A percentile compares a stretch with the other conserved stretches of the same genome.
phyloP scores from a whole-genome alignment of 92 coral and sea anemone genomes.

The Nematostella vectensis region DNA sequence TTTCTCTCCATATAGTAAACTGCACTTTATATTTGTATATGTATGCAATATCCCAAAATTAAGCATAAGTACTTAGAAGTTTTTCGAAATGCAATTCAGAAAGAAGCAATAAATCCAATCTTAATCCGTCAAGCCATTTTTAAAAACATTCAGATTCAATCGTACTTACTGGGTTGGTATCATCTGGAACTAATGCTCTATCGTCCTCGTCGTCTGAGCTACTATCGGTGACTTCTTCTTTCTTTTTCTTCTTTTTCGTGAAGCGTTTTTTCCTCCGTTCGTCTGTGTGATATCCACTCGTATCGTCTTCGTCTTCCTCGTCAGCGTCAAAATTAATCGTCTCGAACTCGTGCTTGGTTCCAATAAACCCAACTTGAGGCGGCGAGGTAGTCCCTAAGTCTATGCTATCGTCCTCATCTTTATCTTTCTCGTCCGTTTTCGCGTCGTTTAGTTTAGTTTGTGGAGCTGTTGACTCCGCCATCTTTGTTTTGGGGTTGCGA shows the following conservation, averaged over 20 bases:
- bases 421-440: conserved; percentile 25
- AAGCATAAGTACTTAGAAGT: too few relatives aligned
- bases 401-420: conserved; percentile 53
- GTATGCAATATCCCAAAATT: too few relatives aligned
- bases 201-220: conserved; percentile 86
- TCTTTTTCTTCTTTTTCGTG: conserved; percentile 76
- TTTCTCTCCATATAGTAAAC: too few relatives aligned
- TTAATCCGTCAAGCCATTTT: too few relatives aligned
- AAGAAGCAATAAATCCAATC: too few relatives aligned
- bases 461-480: conserved; percentile 57
- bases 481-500: conserved; percentile 42
- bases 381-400: conserved; percentile 57
- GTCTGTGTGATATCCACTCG: conserved; percentile 51
- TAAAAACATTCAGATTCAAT: background rate
- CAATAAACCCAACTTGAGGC: conserved; percentile 37
- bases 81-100: too few relatives aligned
- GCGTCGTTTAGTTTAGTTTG: conserved; percentile 16
- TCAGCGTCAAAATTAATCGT: conserved; percentile 86
- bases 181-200: conserved; percentile 20
- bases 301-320: conserved; percentile 82
- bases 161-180: conserved; percentile 67
- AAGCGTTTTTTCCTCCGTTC: conserved; percentile 57
- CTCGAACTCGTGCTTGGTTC: conserved; percentile 60
- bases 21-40: too few relatives aligned
- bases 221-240: conserved; percentile 51